phyloP scores from a whole-genome alignment of 2,888 invertebrate species.

The Chirona hameri region DNA sequence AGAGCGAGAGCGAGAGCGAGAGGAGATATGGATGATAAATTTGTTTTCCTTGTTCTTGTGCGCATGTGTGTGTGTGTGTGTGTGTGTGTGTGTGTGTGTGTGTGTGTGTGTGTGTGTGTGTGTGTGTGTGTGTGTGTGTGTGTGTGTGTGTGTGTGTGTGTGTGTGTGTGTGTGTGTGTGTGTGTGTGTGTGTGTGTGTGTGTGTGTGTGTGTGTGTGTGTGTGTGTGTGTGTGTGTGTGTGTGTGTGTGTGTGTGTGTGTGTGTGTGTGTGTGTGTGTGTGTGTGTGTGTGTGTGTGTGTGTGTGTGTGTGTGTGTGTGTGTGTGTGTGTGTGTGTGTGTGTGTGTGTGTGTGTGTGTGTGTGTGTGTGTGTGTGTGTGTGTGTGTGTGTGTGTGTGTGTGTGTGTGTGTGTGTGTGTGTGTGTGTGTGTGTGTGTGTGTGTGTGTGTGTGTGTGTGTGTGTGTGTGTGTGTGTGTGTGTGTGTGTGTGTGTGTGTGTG shows the following conservation, averaged over 20 bases:
- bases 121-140: neutral
- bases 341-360: neutral
- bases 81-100: neutral
- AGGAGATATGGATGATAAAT: neutral
- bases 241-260: neutral
- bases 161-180: neutral
- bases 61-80: neutral
- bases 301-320: neutral
- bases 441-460: neutral
- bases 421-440: neutral
- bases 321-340: neutral
- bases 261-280: neutral
- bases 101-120: neutral
- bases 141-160: neutral
- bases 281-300: neutral
- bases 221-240: neutral
- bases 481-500: neutral
- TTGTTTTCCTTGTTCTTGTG: neutral
- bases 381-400: neutral
- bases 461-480: neutral
- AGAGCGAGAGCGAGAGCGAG: neutral
- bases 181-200: neutral
- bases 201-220: neutral
- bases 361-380: neutral
- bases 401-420: neutral